Conservation (phyloP, 2,113 vertebrate species). For the Podocnemis expansa region DNA sequence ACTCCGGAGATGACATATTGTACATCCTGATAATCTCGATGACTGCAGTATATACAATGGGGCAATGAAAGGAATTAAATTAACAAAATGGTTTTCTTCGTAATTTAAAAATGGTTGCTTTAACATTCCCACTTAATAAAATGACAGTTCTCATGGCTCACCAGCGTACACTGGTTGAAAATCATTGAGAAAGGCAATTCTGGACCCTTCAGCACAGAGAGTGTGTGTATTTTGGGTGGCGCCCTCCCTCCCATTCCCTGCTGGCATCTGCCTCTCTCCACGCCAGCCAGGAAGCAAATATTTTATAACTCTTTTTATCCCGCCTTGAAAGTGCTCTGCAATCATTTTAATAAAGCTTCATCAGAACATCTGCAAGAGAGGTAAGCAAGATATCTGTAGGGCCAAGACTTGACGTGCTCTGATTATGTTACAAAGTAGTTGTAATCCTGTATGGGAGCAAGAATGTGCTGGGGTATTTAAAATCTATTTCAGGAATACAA, state of each 20-base stretch:
- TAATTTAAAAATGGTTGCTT: not conserved
- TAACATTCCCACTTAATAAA: not conserved
- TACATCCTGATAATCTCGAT: no score
- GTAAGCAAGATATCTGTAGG: not conserved
- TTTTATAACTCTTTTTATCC: not conserved
- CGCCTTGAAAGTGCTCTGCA: not conserved
- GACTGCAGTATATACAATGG: no score
- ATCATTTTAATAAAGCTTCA: fast-evolving
- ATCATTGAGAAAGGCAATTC: no score
- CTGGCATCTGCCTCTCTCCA: no score
- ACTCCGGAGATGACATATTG: fast-evolving
- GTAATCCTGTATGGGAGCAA: not conserved
- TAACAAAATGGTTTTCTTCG: not conserved
- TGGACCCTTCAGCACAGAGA: no score
- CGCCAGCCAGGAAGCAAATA: no score
- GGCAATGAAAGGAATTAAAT: not conserved
- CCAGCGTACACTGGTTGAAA: no score
- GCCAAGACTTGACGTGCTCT: not conserved
- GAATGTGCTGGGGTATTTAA: not conserved
- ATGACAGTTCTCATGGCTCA: no score
- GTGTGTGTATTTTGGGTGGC: no score
- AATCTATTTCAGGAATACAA: not conserved
- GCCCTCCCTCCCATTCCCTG: no score
- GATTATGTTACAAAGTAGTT: not conserved
- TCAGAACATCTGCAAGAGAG: not conserved